Conservation (phyloP, 2,888 invertebrate genomes). For the Amblyteles armatorius region DNA sequence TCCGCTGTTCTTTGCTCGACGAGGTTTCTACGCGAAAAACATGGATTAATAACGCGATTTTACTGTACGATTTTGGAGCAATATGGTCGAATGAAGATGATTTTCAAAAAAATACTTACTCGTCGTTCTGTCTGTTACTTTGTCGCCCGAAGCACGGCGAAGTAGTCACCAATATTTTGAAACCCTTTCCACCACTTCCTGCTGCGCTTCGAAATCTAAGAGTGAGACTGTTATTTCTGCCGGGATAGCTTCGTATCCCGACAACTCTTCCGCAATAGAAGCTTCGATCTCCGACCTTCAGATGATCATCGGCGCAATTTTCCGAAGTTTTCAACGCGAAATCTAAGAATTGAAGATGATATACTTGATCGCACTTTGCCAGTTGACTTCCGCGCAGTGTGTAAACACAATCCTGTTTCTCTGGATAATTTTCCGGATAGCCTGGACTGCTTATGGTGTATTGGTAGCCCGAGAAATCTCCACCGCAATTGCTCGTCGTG, state of each 20-base stretch:
- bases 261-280: slow-evolving; percentile 85
- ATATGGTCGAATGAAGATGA: background rate
- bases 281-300: slow-evolving; percentile 85
- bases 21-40: slow-evolving; percentile 3
- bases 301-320: slow-evolving; percentile 85
- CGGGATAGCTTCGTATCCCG: slow-evolving; percentile 85
- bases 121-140: slow-evolving; percentile 50
- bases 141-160: slow-evolving; percentile 80
- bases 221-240: slow-evolving; percentile 84
- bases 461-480: slow-evolving; percentile 85
- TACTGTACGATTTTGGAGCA: background rate
- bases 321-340: slow-evolving; percentile 85
- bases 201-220: slow-evolving; percentile 85
- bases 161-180: slow-evolving; percentile 86
- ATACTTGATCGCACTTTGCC: slow-evolving; percentile 85
- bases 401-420: slow-evolving; percentile 85
- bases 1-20: slow-evolving; percentile 9
- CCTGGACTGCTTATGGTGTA: slow-evolving; percentile 85
- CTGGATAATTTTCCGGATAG: slow-evolving; percentile 85
- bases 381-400: slow-evolving; percentile 84
- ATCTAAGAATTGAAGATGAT: slow-evolving; percentile 86
- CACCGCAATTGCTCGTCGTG: slow-evolving; percentile 79
- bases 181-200: slow-evolving; percentile 82
- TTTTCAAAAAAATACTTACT: slow-evolving; percentile 57
- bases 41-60: background rate